A percentile compares a stretch with the other conserved stretches of the same genome.
phyloP scores from a whole-genome alignment of 2,888 invertebrate species.

The Rhagophthalmus giganteus region DNA sequence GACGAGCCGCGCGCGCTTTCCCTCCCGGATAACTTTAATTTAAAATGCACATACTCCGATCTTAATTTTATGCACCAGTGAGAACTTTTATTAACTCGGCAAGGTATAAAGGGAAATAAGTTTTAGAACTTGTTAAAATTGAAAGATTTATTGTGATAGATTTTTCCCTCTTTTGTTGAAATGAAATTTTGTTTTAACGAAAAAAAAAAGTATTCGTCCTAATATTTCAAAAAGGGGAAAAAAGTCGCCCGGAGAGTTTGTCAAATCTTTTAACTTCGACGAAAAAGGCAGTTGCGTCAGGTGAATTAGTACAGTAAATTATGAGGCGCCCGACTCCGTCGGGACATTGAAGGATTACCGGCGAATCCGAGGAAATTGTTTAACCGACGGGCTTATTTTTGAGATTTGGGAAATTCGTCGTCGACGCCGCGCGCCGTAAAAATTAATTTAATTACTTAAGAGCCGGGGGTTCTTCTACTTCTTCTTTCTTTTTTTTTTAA shows the following conservation, averaged over 20 bases:
- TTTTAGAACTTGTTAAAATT: constrained; percentile 5
- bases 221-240: not conserved
- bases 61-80: constrained; percentile 24
- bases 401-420: too few relatives aligned
- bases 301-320: constrained; percentile 53
- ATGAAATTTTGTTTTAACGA: not conserved
- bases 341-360: constrained; percentile 50
- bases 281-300: constrained; percentile 45
- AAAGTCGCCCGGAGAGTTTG: not conserved
- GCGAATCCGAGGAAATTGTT: constrained; percentile 50
- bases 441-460: too few relatives aligned
- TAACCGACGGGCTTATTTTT: constrained; percentile 42
- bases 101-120: constrained; percentile 4
- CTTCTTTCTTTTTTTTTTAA: too few relatives aligned
- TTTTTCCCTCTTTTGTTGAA: not conserved
- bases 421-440: too few relatives aligned
- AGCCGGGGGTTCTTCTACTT: too few relatives aligned
- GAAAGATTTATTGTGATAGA: not conserved
- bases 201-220: constrained; percentile 1
- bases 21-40: constrained; percentile 20
- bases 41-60: constrained; percentile 20
- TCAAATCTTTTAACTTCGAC: constrained; percentile 17
- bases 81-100: constrained; percentile 11
- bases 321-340: constrained; percentile 44
- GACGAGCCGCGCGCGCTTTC: constrained; percentile 13